Evolutionary conservation across 2,888 invertebrate genomes (phyloP), one percentile per base, ranked within the genome.

Genomic region (Eumerus sabulonum): DNA sequence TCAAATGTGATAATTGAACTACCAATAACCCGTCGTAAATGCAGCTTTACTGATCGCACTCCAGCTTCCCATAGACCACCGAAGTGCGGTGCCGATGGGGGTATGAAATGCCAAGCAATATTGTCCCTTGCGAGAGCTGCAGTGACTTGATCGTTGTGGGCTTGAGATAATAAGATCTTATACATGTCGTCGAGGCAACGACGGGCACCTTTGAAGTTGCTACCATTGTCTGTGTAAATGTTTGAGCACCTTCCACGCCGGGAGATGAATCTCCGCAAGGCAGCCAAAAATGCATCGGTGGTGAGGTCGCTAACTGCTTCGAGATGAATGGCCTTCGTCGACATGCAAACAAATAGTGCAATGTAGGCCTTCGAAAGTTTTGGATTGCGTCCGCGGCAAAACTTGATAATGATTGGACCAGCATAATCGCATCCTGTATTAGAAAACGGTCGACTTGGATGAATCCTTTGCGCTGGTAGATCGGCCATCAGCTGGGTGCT

Each of bases 311-410:
- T 57, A 9, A 70, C 71, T 36, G 66, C n/a, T n/a, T 76, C 60
- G 1, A 74, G 45, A 42, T 73, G 64, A 14, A 79, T 47, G 9
- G 79, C 79, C 38, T 82, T 72, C 0, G 77, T 76, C 1, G 59
- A 44, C 42, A 82, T 62, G 36, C 77, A 76, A 12, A n/a, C n/a
- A n/a, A n/a, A n/a, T n/a, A n/a, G n/a, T n/a, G n/a, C n/a, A n/a
- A n/a, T n/a, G n/a, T n/a, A 66, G 0, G 66, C 67, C 36, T 81
- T 76, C 0, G 51, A 51, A 0, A 12, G 19, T 17, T 51, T 60
- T 1, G 66, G 35, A 13, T 38, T 63, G 2, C 71, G 38, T 1
- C 45, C 45, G 17, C 63, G 62, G 11, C 56, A 56, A 0, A 57
- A 9, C 40, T 67, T 77, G 11, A 82, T 73, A 1, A 57, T 44